Evolutionary conservation across 1,140 invertebrate species (phyloP).

Genomic region (Drosophila gunungcola): DNA sequence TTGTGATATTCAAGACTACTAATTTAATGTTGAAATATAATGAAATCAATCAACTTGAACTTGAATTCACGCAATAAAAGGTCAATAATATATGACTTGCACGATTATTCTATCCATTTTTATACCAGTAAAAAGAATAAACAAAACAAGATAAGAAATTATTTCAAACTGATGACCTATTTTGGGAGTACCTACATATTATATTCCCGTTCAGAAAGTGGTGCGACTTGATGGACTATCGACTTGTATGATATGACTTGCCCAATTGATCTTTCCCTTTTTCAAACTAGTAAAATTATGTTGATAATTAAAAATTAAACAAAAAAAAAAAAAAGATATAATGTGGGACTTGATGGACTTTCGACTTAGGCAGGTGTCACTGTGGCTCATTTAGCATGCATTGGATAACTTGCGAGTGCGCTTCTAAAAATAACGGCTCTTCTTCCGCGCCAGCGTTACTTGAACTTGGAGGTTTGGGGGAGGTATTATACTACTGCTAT

Average conservation of each 20-base stretch:
- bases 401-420: slow-evolving; percentile 33
- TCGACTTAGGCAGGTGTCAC: neutral
- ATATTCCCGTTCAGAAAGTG: neutral
- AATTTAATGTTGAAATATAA: too few species aligned
- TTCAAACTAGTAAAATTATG: too few species aligned
- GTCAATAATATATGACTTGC: too few species aligned
- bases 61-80: too few species aligned
- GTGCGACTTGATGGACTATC: neutral
- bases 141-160: neutral
- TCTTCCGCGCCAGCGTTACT: slow-evolving; percentile 35
- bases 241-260: too few species aligned
- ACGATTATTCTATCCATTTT: too few species aligned
- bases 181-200: neutral
- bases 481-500: neutral
- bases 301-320: too few species aligned
- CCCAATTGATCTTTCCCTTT: too few species aligned
- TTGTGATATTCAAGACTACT: too few species aligned
- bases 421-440: slow-evolving; percentile 47
- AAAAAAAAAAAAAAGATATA: too few species aligned
- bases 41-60: too few species aligned
- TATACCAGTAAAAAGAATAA: neutral
- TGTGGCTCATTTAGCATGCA: slow-evolving; percentile 51
- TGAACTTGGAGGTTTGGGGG: slow-evolving; percentile 19
- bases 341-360: neutral
- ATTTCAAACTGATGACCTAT: neutral